These are phyloP conservation scores for Kryptolebias marmoratus DNA, from an alignment of 2,113 vertebrate species.

Conservation along the genomic window DNA sequence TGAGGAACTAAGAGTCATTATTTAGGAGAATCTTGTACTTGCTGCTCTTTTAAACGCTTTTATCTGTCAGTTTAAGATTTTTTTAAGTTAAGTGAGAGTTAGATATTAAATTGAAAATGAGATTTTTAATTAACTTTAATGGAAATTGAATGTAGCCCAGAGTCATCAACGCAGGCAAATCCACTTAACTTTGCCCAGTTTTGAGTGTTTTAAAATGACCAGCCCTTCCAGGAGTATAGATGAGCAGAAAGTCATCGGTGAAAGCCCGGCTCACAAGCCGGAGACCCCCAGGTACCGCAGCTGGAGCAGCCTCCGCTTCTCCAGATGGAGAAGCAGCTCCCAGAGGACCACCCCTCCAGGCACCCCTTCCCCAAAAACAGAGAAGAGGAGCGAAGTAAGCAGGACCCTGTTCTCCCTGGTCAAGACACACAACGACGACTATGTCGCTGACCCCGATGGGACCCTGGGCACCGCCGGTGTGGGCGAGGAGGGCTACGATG, in stretches of 20 bases:
- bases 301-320: constrained; percentile 69
- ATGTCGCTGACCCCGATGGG: constrained; percentile 60
- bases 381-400: constrained; percentile 60
- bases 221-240: constrained; percentile 56
- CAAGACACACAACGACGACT: constrained; percentile 72
- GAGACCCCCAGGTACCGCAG: constrained; percentile 54
- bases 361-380: constrained; percentile 55
- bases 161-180: too few species aligned
- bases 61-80: not conserved
- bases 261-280: constrained; percentile 53
- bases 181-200: not conserved
- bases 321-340: constrained; percentile 68
- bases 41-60: not conserved
- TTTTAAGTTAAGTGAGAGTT: not conserved
- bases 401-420: constrained; percentile 71
- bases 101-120: constrained; percentile 11
- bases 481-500: not conserved
- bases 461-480: constrained; percentile 37
- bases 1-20: too few species aligned
- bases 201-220: constrained; percentile 43
- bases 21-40: too few species aligned
- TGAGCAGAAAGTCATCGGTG: constrained; percentile 37
- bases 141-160: constrained; percentile 20
- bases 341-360: constrained; percentile 58
- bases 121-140: not conserved